These are phyloP conservation scores for Mellivora capensis DNA, from an alignment of 2,113 vertebrate species.

Conservation along the genomic window DNA sequence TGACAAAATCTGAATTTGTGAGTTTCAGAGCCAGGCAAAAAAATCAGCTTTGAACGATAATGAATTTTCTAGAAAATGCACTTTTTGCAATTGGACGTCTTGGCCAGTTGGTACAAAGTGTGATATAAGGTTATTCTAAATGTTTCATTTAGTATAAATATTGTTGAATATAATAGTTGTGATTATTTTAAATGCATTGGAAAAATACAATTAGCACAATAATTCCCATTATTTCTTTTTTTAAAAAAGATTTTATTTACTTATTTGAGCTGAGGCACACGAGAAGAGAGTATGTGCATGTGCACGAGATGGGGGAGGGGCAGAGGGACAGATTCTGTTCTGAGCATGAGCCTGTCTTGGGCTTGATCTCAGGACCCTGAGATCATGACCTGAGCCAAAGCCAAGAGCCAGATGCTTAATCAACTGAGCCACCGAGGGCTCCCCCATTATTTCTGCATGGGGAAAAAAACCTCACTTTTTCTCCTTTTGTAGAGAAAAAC, in stretches of 20 bases:
- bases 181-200: neutral
- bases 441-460: neutral
- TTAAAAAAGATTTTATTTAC: neutral
- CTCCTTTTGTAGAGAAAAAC: neutral
- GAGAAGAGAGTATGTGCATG: neutral
- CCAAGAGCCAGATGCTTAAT: neutral
- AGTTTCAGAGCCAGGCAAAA: constrained; percentile 1
- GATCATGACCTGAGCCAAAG: neutral
- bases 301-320: neutral
- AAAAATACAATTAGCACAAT: neutral
- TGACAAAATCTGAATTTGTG: neutral
- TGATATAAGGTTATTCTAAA: neutral
- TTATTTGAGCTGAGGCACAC: neutral
- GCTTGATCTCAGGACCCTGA: neutral
- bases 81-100: neutral
- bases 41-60: neutral
- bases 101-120: neutral
- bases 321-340: neutral
- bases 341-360: neutral
- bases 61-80: neutral
- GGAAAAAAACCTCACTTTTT: neutral
- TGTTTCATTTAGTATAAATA: neutral
- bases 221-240: neutral
- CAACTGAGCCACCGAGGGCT: neutral
- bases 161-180: neutral